Evolutionary conservation across 2,113 vertebrate species (phyloP).

Genomic region (Crypturellus undulatus): DNA sequence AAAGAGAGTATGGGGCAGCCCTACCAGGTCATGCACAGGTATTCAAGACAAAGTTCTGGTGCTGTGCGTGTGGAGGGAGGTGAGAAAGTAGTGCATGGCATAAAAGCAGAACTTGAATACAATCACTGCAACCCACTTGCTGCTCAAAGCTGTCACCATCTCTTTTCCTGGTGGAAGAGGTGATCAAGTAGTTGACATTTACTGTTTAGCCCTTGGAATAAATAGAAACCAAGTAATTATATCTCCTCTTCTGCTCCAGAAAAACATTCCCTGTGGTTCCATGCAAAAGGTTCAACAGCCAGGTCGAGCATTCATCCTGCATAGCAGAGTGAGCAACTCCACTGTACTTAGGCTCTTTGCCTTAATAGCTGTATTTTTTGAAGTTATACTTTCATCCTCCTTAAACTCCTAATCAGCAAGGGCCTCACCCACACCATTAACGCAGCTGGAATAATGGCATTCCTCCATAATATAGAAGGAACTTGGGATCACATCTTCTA

Average conservation of each 20-base stretch:
- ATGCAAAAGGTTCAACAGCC: background rate
- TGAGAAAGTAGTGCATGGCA: background rate
- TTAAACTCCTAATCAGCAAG: background rate
- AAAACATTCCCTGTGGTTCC: background rate
- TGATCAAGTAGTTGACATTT: constrained; percentile 39
- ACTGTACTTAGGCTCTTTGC: background rate
- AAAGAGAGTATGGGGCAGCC: background rate
- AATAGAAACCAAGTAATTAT: background rate
- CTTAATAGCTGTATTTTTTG: background rate
- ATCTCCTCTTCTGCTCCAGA: background rate
- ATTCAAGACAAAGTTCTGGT: too few species aligned
- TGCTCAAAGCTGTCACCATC: constrained; percentile 22
- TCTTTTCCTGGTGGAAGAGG: background rate
- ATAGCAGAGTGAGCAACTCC: background rate
- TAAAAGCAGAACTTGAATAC: background rate
- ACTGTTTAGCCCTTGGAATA: constrained; percentile 8
- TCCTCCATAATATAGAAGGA: background rate
- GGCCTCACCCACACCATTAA: background rate
- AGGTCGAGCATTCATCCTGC: background rate
- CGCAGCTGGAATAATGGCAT: background rate
- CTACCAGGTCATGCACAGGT: background rate
- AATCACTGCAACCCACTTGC: constrained; percentile 9
- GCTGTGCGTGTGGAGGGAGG: too few species aligned
- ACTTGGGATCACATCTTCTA: background rate
- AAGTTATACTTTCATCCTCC: background rate